Conservation (phyloP, 2,113 vertebrate genomes). For the Myanophis thanlyinensis region DNA sequence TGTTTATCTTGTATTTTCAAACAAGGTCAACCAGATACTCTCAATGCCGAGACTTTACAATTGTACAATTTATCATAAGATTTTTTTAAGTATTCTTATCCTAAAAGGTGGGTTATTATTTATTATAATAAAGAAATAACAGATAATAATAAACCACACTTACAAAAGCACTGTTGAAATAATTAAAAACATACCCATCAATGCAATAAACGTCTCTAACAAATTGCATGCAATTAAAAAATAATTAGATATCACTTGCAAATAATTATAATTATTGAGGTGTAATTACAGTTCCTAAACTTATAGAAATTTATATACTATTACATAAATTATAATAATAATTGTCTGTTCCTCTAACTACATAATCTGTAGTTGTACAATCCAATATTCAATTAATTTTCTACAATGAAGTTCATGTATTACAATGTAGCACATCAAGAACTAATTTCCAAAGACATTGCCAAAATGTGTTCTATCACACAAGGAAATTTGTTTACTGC, state of each 20-base stretch:
- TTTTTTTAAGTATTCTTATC: background rate
- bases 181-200: background rate
- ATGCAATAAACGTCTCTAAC: background rate
- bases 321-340: background rate
- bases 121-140: background rate
- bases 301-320: background rate
- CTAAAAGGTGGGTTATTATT: background rate
- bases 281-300: constrained; percentile 13
- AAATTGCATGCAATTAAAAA: constrained; percentile 21
- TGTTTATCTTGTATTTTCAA: background rate
- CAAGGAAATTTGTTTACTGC: background rate
- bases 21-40: background rate
- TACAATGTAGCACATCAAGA: background rate
- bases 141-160: background rate
- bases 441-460: no score
- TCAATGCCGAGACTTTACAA: background rate
- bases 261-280: background rate
- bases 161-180: background rate
- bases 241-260: background rate
- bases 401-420: background rate
- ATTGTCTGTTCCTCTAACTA: background rate
- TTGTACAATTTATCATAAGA: background rate
- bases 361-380: background rate
- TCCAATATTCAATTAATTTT: constrained; percentile 1
- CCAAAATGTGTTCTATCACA: constrained; percentile 14